Percentiles rank a stretch among this genome's conserved stretches.
Evolutionary conservation across 1,140 invertebrate species (phyloP).

Genomic region (Plectrocnemia conspersa): DNA sequence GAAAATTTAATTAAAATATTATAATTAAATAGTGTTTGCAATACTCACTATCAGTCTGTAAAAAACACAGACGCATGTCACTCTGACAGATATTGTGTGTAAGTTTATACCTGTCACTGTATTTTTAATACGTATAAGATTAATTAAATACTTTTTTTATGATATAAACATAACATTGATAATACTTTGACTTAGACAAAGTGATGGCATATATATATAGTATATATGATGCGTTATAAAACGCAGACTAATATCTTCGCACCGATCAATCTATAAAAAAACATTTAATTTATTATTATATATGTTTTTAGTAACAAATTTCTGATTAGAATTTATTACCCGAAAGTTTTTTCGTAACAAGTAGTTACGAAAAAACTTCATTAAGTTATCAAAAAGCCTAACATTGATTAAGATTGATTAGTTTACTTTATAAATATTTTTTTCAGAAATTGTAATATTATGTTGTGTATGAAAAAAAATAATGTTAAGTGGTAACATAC

Average conservation of each 20-base stretch:
- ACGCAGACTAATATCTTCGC: slow-evolving; percentile 58
- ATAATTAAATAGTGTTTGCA: too few species aligned
- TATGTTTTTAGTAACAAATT: not conserved
- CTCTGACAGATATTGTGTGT: slow-evolving; percentile 63
- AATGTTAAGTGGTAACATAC: too few species aligned
- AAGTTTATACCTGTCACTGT: slow-evolving; percentile 44
- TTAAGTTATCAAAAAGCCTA: too few species aligned
- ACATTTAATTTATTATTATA: not conserved
- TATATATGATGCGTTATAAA: slow-evolving; percentile 9
- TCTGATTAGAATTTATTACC: too few species aligned
- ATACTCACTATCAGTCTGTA: too few species aligned
- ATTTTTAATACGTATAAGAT: not conserved
- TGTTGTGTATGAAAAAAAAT: too few species aligned
- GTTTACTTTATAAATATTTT: too few species aligned
- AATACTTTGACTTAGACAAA: slow-evolving; percentile 7
- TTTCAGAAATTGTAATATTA: too few species aligned
- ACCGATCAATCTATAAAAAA: slow-evolving; percentile 57
- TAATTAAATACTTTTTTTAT: not conserved
- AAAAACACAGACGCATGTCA: slow-evolving; percentile 74
- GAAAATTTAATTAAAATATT: slow-evolving; percentile 49
- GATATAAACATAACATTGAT: not conserved
- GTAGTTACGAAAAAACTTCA: too few species aligned
- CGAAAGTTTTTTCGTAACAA: too few species aligned
- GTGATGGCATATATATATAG: slow-evolving; percentile 12
- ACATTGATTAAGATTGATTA: too few species aligned